Evolutionary conservation across 1,140 invertebrate species (phyloP), one percentile per base, ranked within the genome.

Genomic region (Metaphire vulgaris): DNA sequence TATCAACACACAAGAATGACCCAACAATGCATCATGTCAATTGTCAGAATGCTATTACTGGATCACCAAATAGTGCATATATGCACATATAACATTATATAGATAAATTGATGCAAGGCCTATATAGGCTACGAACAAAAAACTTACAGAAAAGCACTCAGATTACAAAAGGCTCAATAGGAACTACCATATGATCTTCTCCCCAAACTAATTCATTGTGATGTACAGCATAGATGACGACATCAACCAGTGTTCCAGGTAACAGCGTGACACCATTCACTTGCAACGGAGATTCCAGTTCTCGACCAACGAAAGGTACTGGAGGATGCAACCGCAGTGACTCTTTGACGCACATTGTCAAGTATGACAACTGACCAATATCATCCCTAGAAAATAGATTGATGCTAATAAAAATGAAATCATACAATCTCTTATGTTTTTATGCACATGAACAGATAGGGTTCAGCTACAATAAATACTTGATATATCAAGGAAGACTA

Each of bases 221-320:
- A n/a, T 74, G 74, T 26, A 74, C 28, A 32, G 31, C 31, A 34
- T 74, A 74, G 64, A 65, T 78, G 6, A 26, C n/a, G n/a, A 81
- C 75, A 21, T 41, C 73, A 15, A 81, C 74, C 1, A 70, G 64
- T 0, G 79, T 80, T 30, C 81, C 83, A 0, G 64, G 68, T 0
- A 81, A 81, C 16, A 82, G 68, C 21, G 67, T 78, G n/a, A 77
- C 69, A 0, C 80, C 83, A 14, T 83, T 82, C 15, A 89, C 79
- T 80, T 74, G 75, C 72, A 87, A 83, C 76, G 93, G 90, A 80
- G 91, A 87, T 69, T 90, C 90, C 0, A 92, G 81, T 77, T 90
- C 85, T 79, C 93, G 87, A 0, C 90, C 91, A 79, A 94, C 92
- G 28, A 91, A 85, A 0, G 92, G 92, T 21, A 87, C 83, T 0